phyloP scores from a whole-genome alignment of 2,113 vertebrate species.

The Perognathus longimembris region DNA sequence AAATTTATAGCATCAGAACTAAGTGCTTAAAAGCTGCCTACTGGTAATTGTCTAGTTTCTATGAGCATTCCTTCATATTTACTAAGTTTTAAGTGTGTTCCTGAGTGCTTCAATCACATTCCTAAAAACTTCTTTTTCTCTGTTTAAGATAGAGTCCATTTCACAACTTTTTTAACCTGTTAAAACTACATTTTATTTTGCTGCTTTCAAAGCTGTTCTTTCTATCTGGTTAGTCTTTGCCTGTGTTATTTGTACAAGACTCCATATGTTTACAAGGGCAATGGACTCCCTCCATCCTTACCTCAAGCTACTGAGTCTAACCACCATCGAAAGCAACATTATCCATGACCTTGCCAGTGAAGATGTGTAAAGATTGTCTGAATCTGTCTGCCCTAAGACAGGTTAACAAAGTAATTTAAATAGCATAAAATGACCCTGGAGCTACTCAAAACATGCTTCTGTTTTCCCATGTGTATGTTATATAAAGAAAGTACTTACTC shows the following conservation, averaged over 20 bases:
- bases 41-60: neutral
- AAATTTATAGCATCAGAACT: constrained; percentile 7
- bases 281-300: constrained; percentile 4
- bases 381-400: constrained; percentile 62
- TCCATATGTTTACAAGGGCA: constrained; percentile 71
- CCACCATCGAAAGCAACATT: constrained; percentile 75
- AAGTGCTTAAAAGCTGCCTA: neutral
- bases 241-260: constrained; percentile 76
- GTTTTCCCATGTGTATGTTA: constrained; percentile 53
- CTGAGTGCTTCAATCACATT: neutral
- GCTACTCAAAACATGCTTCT: constrained; percentile 67
- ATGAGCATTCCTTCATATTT: constrained; percentile 15
- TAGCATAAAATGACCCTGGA: constrained; percentile 68
- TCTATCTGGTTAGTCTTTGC: constrained; percentile 66
- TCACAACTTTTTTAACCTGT: constrained; percentile 65
- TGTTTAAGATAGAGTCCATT: constrained; percentile 32
- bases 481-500: constrained; percentile 70
- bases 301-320: constrained; percentile 68
- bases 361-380: constrained; percentile 66
- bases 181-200: constrained; percentile 67
- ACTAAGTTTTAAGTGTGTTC: constrained; percentile 4
- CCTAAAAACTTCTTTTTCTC: constrained; percentile 43
- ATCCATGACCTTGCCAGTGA: constrained; percentile 65
- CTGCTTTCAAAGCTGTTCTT: constrained; percentile 66
- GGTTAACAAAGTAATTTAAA: constrained; percentile 76